phyloP scores from a whole-genome alignment of 2,113 vertebrate genomes.

The Dromaius novaehollandiae region DNA sequence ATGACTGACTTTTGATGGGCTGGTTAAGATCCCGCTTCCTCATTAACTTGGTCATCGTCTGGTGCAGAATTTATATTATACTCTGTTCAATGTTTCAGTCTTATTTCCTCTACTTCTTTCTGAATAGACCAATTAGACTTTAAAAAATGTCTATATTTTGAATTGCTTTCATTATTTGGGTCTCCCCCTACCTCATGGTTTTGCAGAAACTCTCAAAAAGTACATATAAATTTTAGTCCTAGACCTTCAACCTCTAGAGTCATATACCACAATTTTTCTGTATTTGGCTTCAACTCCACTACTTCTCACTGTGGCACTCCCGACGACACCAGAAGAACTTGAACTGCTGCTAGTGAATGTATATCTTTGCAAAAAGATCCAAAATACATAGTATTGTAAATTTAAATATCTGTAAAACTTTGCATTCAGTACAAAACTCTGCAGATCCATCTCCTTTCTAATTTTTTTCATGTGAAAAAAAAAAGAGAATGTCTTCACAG shows the following conservation, averaged over 20 bases:
- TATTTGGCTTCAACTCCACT: neutral
- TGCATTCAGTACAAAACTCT: neutral
- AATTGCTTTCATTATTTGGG: neutral
- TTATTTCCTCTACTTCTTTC: neutral
- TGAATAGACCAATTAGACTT: neutral
- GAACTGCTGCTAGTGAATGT: neutral
- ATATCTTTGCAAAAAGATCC: neutral
- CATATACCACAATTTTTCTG: neutral
- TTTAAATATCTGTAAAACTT: neutral
- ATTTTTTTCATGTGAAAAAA: neutral
- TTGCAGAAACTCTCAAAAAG: neutral
- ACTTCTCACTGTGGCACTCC: neutral
- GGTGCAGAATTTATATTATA: neutral
- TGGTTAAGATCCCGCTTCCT: accelerated
- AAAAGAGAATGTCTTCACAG: neutral
- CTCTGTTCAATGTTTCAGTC: neutral
- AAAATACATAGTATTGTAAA: neutral
- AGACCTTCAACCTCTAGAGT: neutral
- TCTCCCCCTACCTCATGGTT: neutral
- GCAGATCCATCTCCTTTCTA: neutral
- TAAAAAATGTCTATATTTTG: neutral
- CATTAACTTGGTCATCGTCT: neutral
- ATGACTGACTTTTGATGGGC: neutral
- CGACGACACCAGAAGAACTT: neutral
- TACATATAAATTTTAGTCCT: neutral